Percentiles rank a stretch among this genome's conserved stretches.
phyloP scores from a whole-genome alignment of 1,140 invertebrate species.

The Oreohelix idahoensis region DNA sequence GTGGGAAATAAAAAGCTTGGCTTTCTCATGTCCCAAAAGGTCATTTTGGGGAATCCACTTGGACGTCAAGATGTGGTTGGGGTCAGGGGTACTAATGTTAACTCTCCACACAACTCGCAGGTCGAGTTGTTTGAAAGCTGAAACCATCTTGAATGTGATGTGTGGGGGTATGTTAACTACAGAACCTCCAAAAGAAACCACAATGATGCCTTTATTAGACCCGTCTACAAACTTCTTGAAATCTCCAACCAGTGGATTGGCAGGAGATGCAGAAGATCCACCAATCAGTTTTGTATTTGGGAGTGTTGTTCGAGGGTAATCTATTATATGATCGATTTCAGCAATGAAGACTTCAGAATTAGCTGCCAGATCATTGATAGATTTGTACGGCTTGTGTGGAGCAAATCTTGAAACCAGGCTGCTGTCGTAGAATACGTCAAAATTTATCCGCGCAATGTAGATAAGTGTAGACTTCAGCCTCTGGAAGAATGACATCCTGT shows the following conservation, averaged over 20 bases:
- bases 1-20: slow-evolving; percentile 56
- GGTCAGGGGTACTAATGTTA: slow-evolving; percentile 17
- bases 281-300: slow-evolving; percentile 56
- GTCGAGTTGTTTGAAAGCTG: slow-evolving; percentile 30
- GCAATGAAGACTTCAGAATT: slow-evolving; percentile 45
- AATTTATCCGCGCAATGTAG: not conserved
- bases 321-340: slow-evolving; percentile 50
- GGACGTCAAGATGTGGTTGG: slow-evolving; percentile 18
- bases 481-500: slow-evolving; percentile 38
- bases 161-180: slow-evolving; percentile 21
- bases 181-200: slow-evolving; percentile 48
- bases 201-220: slow-evolving; percentile 35
- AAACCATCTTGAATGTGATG: slow-evolving; percentile 36
- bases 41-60: slow-evolving; percentile 49
- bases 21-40: slow-evolving; percentile 38
- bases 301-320: slow-evolving; percentile 47
- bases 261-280: slow-evolving; percentile 38
- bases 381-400: slow-evolving; percentile 32
- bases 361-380: not conserved
- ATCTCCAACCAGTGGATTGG: slow-evolving; percentile 30
- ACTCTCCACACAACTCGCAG: slow-evolving; percentile 32
- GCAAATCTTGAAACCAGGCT: slow-evolving; percentile 9
- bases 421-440: not conserved
- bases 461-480: slow-evolving; percentile 2
- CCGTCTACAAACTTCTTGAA: slow-evolving; percentile 38